phyloP scores from a whole-genome alignment of 37 sponge, comb jelly and placozoan genomes.

The Eunapius fragilis region DNA sequence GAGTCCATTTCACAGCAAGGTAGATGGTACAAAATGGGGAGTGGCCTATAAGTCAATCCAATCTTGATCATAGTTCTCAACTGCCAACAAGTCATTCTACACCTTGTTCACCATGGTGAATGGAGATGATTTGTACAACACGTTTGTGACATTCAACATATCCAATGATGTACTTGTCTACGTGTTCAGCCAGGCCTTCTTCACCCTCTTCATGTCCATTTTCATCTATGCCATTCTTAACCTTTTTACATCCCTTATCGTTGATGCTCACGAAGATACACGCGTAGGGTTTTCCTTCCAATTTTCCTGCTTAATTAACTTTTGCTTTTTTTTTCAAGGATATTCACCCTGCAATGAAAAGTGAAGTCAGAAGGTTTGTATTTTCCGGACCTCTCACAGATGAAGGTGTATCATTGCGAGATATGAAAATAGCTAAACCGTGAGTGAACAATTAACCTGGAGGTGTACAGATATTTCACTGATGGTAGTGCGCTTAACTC shows the following conservation, averaged over 20 bases:
- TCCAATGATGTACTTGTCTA: slow-evolving; percentile 20
- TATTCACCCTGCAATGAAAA: not conserved
- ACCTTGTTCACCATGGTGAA: slow-evolving; percentile 54
- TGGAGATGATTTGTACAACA: slow-evolving; percentile 61
- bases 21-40: not conserved
- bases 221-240: slow-evolving; percentile 62
- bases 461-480: not conserved
- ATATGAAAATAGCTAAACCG: not conserved
- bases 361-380: slow-evolving; percentile 11
- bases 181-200: slow-evolving; percentile 46
- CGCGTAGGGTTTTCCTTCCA: slow-evolving; percentile 28
- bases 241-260: slow-evolving; percentile 51
- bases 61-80: not conserved
- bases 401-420: not conserved
- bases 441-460: not conserved
- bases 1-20: slow-evolving; percentile 39
- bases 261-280: slow-evolving; percentile 36
- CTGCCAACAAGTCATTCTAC: slow-evolving; percentile 19
- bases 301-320: no score
- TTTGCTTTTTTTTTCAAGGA: not conserved
- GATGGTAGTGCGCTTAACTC: not conserved
- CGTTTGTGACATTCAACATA: not conserved
- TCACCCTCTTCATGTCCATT: slow-evolving; percentile 46
- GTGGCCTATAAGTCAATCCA: not conserved
- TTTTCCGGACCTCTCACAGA: slow-evolving; percentile 1